phyloP scores from a whole-genome alignment of 1,140 invertebrate species.

The Orius insidiosus region DNA sequence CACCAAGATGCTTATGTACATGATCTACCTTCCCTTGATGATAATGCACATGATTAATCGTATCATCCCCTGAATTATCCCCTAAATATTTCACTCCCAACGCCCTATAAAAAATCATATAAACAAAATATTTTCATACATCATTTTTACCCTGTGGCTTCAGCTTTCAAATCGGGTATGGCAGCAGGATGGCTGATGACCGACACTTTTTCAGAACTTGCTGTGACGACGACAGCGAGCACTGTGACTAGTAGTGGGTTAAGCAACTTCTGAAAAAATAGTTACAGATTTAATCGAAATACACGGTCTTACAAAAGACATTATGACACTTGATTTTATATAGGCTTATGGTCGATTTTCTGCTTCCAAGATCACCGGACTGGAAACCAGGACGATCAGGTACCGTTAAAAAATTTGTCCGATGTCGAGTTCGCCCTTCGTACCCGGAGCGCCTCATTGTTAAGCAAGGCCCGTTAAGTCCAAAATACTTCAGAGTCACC shows the following conservation, averaged over 20 bases:
- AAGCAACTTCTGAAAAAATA: not conserved
- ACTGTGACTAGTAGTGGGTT: conserved; percentile 3
- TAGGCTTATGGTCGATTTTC: too few relatives aligned
- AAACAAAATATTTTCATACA: not conserved
- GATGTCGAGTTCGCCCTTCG: too few relatives aligned
- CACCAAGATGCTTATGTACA: conserved; percentile 10
- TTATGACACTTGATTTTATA: too few relatives aligned
- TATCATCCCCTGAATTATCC: conserved; percentile 1
- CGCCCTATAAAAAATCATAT: not conserved
- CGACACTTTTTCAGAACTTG: not conserved
- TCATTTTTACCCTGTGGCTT: conserved; percentile 6
- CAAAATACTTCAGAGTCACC: too few relatives aligned
- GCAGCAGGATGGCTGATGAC: not conserved
- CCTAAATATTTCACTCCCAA: not conserved
- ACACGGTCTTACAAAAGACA: too few relatives aligned
- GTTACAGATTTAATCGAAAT: too few relatives aligned
- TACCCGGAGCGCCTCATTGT: too few relatives aligned
- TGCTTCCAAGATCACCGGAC: too few relatives aligned
- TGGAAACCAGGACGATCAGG: too few relatives aligned
- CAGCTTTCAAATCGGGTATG: conserved; percentile 7
- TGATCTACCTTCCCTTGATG: conserved; percentile 8
- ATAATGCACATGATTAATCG: conserved; percentile 10
- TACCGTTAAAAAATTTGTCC: too few relatives aligned
- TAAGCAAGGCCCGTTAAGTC: too few relatives aligned
- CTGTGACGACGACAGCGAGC: conserved; percentile 1